A percentile compares a stretch with the other conserved stretches of the same genome.
These are phyloP conservation scores for Halcyon badia DNA, from an alignment of 2,797 vertebrate species.

Conservation along the genomic window DNA sequence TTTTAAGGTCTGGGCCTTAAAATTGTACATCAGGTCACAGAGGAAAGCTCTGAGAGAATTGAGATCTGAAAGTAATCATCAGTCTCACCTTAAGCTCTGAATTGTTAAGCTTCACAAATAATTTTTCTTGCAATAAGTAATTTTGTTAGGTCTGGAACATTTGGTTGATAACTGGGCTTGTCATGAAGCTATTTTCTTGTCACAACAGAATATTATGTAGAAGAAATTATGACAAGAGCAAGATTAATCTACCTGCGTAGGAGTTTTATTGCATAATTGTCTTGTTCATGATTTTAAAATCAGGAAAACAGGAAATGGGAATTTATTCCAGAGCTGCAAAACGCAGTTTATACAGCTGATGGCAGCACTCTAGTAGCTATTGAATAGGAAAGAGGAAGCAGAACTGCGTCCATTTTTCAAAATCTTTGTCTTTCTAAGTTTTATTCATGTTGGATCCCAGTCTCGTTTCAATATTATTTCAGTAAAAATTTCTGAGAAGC, in stretches of 20 bases:
- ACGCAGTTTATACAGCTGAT: background rate
- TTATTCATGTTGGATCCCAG: background rate
- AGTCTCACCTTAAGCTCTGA: background rate
- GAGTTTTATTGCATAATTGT: background rate
- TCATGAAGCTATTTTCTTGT: background rate
- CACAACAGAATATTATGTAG: background rate
- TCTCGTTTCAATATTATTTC: background rate
- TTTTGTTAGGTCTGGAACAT: background rate
- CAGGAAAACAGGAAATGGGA: background rate
- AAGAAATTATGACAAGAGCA: background rate
- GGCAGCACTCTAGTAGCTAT: background rate
- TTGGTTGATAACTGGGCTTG: background rate
- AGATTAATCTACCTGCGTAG: background rate
- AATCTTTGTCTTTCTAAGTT: background rate
- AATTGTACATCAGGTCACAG: background rate
- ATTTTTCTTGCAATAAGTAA: background rate
- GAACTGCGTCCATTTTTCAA: background rate
- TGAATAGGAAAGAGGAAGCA: background rate
- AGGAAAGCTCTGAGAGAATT: background rate
- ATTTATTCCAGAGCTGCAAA: background rate
- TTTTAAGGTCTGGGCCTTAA: background rate
- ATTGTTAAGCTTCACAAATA: background rate
- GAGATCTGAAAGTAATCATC: background rate
- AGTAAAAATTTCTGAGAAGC: background rate
- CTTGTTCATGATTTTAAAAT: background rate